Evolutionary conservation across 2,888 invertebrate species (phyloP), one percentile per base, ranked within the genome.

Genomic region (Drosophila macrothrix): DNA sequence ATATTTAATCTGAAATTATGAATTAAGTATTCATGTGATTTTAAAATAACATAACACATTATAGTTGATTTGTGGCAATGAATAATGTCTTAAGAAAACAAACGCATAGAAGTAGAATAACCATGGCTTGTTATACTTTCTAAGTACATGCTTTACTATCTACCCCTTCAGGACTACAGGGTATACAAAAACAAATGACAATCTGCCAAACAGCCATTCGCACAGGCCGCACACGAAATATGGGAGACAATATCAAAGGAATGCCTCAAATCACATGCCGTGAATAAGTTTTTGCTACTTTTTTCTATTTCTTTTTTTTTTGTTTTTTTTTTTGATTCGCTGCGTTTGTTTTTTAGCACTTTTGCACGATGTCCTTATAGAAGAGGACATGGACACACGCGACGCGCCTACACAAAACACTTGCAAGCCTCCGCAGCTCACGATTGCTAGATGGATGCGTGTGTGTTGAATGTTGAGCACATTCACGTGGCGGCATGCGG

Each of bases 201-300:
- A 68, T 39, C 58, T 67, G 43, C 16, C 55, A 70, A 60, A 59
- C 25, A 66, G 41, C 58, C 73, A 80, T 78, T 84, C 70, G 64
- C 59, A 65, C 65, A 56, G 69, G 61, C 64, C 54, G 70, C 55
- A 70, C 64, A 50, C 78, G 59, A 82, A 82, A 78, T 78, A 78
- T 76, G 63, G 55, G 63, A 50, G 49, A 62, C 71, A 69, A 71
- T 78, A 63, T 84, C 69, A 80, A 80, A 87, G 58, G 50, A 82
- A 72, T 67, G 62, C 52, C 62, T 63, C 52, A 77, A 84, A 87
- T 87, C 82, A 87, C 78, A 77, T 76, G 62, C 66, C 55, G 68
- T 71, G 70, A 70, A 69, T 71, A 56, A 29, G 56, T 61, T 80
- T 69, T 46, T 22, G 22, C 46, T 46, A 22, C 4, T 25, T 16